Percentiles rank a stretch among this genome's conserved stretches.
Conservation (phyloP, 2,113 vertebrate species). For the Corvus cornix region DNA sequence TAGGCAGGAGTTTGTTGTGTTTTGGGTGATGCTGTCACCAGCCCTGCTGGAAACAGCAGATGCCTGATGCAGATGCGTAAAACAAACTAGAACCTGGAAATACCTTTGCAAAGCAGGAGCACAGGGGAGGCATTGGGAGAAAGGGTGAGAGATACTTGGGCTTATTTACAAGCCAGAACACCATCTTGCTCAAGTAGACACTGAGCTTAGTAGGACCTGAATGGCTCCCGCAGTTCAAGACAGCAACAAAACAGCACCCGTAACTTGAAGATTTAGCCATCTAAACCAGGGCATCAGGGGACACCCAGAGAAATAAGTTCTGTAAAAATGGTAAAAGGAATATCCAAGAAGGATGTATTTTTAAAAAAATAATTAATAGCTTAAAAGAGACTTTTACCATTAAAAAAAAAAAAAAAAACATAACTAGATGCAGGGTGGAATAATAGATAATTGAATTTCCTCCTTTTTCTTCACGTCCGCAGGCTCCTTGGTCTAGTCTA, state of each 20-base stretch:
- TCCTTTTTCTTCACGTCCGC: neutral
- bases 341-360: neutral
- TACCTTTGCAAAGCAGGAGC: neutral
- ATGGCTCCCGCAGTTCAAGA: neutral
- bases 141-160: neutral
- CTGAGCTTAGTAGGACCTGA: neutral
- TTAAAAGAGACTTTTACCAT: neutral
- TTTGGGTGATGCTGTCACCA: neutral
- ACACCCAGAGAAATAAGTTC: neutral
- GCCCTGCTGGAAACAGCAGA: neutral
- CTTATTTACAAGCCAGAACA: neutral
- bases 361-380: neutral
- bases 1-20: neutral
- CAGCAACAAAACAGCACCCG: neutral
- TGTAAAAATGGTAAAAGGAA: neutral
- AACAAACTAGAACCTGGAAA: neutral
- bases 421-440: neutral
- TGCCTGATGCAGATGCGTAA: neutral
- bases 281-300: neutral
- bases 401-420: neutral
- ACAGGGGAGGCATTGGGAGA: neutral
- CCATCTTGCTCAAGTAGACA: neutral
- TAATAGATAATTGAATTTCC: neutral
- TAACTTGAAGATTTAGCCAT: neutral
- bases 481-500: neutral